Base-by-base conservation (phyloP, 2,797 vertebrate species). In the Poecilia gillii region DNA sequence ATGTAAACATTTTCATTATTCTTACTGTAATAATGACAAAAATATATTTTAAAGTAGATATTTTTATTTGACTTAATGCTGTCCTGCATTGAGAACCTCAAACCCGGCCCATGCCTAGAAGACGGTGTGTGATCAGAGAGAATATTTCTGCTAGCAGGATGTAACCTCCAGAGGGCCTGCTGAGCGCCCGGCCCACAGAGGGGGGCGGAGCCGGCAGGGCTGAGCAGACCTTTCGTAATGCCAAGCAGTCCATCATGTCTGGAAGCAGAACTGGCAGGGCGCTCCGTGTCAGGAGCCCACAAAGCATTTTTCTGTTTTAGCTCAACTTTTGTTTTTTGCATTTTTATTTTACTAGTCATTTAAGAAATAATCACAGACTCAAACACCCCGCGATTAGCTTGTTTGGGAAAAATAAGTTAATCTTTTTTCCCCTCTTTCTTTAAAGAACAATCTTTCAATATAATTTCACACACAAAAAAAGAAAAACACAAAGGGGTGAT, bases 131-230 rank as follows among this genome's bases (percentile, higher is more conserved):
- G 64, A 72, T 41, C 49, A 28, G 47, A 45, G 16, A 59, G 33
- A 41, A 23, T 68, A 3, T 49, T 39, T 86, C 72, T 53, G 70
- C 41, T 43, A 28, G 43, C 8, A 31, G 36, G 28, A 73, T 70
- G 28, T 31, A n/a, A 41, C 41, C 91, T 81, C 51, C 74, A 83
- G 86, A 59, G 82, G 80, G 81, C 84, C 47, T 70, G 20, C 55
- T 25, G 77, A 80, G 78, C 7, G 39, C 11, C 36, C 2, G 4
- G n/a, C 66, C 14, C 28, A 3, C 12, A 36, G 39, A 6, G n/a
- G 41, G 20, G 39, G 49, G 39, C 20, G 62, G 51, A 81, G 57
- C 36, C 25, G 13, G 31, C 46, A 39, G 71, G 36, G 31, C 71
- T 53, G 25, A 51, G 59, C 57, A 73, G 51, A 70, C 79, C 75